Evolutionary conservation across 2,888 invertebrate species (phyloP).

Genomic region (Drosophila prostipennis): DNA sequence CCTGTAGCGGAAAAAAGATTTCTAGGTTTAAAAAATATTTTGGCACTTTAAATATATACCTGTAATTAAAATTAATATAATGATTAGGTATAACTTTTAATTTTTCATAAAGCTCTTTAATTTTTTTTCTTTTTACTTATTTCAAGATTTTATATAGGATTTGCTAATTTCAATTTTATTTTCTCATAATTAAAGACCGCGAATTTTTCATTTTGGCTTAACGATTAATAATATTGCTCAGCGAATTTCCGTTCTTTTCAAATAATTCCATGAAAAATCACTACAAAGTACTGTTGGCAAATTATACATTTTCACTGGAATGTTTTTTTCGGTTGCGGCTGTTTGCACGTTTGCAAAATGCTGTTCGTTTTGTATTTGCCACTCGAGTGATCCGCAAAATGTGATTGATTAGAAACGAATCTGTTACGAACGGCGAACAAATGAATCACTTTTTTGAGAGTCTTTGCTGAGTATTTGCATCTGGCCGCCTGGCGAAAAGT

Average conservation of each 20-base stretch:
- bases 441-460: conserved; percentile 22
- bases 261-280: conserved; percentile 17
- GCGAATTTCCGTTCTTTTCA: background rate
- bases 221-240: conserved; percentile 5
- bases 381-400: conserved; percentile 34
- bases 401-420: conserved; percentile 61
- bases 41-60: too few relatives aligned
- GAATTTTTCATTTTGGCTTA: background rate
- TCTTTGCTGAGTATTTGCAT: conserved; percentile 42
- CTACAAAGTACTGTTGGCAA: conserved; percentile 17
- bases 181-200: background rate
- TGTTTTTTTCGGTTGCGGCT: conserved; percentile 6
- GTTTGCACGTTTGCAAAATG: conserved; percentile 17
- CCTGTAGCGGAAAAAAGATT: too few relatives aligned
- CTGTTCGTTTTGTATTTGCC: conserved; percentile 17
- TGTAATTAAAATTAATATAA: too few relatives aligned
- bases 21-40: too few relatives aligned
- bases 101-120: too few relatives aligned
- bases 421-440: conserved; percentile 1
- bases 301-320: conserved; percentile 22
- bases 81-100: too few relatives aligned
- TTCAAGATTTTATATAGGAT: background rate
- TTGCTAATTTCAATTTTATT: background rate
- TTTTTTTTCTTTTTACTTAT: background rate
- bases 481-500: conserved; percentile 49